Evolutionary conservation across 2,797 vertebrate species (phyloP), one percentile per base, ranked within the genome.

Genomic region (Tolypeutes matacus): DNA sequence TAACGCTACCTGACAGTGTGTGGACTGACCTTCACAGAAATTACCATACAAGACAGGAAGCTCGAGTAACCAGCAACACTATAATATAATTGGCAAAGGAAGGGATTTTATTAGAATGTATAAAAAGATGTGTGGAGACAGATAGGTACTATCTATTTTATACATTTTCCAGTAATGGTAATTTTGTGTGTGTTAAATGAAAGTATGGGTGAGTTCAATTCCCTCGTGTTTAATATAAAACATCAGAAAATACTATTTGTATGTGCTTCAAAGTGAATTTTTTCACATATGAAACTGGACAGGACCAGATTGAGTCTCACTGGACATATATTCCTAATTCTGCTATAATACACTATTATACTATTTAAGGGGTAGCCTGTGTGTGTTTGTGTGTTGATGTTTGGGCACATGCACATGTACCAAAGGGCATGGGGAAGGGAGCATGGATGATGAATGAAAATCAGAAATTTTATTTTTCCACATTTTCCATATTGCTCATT

Each of bases 71-170:
- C 89, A 65, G 1, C 0, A 86, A 83, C 72, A 80, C 90, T 67
- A 80, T 91, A 97, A 93, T 60, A 75, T 89, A 96, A 97, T 36
- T 85, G 96, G 51, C 51, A 96, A 96, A 95, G 92, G 46, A 93
- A 95, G 78, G 89, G 90, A 82, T 65, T 84, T 86, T 72, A 93
- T 95, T 80, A 73, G 20, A 78, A 25, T 69, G 9, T 60, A 65
- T 86, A 67, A 95, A 81, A 69, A 96, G 9, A 4, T 39, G 4
- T 36, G 64, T 36, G 14, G 82, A 94, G 95, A 94, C 88, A 94
- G 94, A 87, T 20, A 96, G 92, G 67, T 18, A 2, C 5, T 11
- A 14, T 10, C 70, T 85, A 93, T 96, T 93, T 82, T 60, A 9
- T 39, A 84, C 51, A 62, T 27, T 75, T 94, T 88, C 91, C 73